A percentile compares a stretch with the other conserved stretches of the same genome.
phyloP scores from a whole-genome alignment of 2,888 invertebrate species.

The Rotaria magnacalcarata region DNA sequence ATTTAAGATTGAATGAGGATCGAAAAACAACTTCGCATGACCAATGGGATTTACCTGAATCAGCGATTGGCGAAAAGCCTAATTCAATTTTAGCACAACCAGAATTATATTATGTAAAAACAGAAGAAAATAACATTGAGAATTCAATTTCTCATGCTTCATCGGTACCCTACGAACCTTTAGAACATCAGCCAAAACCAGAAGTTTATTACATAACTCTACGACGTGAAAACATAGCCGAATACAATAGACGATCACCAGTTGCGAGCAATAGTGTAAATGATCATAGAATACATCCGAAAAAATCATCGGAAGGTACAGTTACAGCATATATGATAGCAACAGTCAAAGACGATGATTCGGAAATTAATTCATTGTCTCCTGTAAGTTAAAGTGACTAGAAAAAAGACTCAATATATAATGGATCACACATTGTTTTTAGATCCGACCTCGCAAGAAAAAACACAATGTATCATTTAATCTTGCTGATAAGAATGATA shows the following conservation, averaged over 20 bases:
- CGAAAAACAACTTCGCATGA: not conserved
- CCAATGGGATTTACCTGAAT: not conserved
- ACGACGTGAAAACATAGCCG: not conserved
- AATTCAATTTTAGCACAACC: not conserved
- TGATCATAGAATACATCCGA: not conserved
- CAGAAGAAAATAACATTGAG: not conserved
- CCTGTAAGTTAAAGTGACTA: not conserved
- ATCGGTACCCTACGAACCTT: not conserved
- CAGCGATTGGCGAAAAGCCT: not conserved
- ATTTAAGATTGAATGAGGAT: not conserved
- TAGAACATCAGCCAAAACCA: not conserved
- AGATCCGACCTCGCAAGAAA: not conserved
- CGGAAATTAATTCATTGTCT: not conserved
- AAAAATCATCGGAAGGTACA: not conserved
- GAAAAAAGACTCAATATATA: too few relatives aligned
- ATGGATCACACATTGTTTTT: not conserved
- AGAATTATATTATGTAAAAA: not conserved
- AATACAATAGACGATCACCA: not conserved
- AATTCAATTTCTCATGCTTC: not conserved
- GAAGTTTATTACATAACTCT: not conserved
- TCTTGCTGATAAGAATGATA: not conserved
- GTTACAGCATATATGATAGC: not conserved
- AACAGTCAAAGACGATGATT: not conserved
- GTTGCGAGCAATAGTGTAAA: not conserved
- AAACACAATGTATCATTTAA: not conserved